Evolutionary conservation across 2,888 invertebrate genomes (phyloP), one percentile per base, ranked within the genome.

Genomic region (Ferrisia virgata): DNA sequence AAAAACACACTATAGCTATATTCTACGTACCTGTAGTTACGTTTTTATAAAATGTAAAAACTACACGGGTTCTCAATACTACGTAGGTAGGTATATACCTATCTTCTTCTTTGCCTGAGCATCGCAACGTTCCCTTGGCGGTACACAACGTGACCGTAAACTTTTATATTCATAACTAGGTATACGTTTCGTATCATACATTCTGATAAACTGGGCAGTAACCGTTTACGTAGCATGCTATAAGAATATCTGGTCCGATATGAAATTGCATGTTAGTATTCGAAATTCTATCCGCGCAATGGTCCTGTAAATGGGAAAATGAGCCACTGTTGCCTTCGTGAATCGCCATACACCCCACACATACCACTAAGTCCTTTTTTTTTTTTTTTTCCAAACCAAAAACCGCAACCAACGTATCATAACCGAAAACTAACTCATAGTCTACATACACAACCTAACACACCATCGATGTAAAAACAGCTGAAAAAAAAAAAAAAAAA

Each of bases 161-260:
- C 72, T 76, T 76, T 76, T 76, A 76, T 76, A 76, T 76, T 76
- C 72, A 76, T 76, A 76, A 76, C 72, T 76, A n/a, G n/a, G n/a
- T n/a, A n/a, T n/a, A 76, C 72, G 72, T 18, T 76, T 18, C 36
- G 36, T 36, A 76, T 76, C 72, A 33, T 76, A 76, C 72, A 76
- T 76, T 76, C 72, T 76, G 36, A 76, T 76, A 76, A 76, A 76
- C 72, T 76, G 72, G 72, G 72, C 72, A 76, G 72, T 76, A 76
- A 76, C 72, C 72, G 72, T 76, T 76, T 76, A 76, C 72, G n/a
- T n/a, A n/a, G n/a, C n/a, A n/a, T n/a, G n/a, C n/a, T n/a, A 76
- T 76, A 76, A 76, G 72, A 76, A 76, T 76, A 76, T 36, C n/a
- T n/a, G 36, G 72, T 76, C 72, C 33, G 72, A 76, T 36, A 36